Evolutionary conservation across 2,113 vertebrate genomes (phyloP).

Genomic region (Alligator sinensis): DNA sequence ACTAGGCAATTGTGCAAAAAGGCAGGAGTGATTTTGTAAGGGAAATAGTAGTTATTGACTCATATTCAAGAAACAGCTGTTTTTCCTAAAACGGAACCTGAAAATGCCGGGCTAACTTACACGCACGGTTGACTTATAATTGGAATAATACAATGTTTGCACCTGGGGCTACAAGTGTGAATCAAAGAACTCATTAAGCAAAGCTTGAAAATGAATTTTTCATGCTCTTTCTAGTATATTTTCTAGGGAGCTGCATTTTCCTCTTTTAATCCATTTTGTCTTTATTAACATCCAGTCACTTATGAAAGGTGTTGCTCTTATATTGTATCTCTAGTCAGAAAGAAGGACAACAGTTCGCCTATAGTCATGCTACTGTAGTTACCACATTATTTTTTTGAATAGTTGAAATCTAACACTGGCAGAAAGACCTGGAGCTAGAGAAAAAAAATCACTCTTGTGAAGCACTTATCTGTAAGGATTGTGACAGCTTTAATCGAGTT

Average conservation of each 20-base stretch:
- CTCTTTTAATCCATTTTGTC: not conserved
- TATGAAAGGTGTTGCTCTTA: not conserved
- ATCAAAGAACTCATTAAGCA: not conserved
- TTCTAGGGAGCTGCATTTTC: not conserved
- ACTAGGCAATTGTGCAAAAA: no score
- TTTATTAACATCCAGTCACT: not conserved
- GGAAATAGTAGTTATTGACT: no score
- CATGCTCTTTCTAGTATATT: not conserved
- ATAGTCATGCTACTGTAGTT: not conserved
- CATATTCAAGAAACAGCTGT: no score
- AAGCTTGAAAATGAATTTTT: not conserved
- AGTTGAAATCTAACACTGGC: not conserved
- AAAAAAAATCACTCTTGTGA: not conserved
- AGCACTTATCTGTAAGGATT: accelerated
- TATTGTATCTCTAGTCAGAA: not conserved
- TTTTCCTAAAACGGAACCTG: no score
- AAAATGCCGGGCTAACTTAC: no score
- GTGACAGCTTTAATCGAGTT: not conserved
- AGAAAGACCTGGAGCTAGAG: not conserved
- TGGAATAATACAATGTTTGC: not conserved
- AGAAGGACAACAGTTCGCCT: not conserved
- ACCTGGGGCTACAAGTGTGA: not conserved
- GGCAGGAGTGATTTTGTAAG: no score
- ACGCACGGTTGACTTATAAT: no score
- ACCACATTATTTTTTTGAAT: not conserved